A percentile compares a stretch with the other conserved stretches of the same genome.
phyloP scores from a whole-genome alignment of 2,113 vertebrate species.

The Grantiella picta region DNA sequence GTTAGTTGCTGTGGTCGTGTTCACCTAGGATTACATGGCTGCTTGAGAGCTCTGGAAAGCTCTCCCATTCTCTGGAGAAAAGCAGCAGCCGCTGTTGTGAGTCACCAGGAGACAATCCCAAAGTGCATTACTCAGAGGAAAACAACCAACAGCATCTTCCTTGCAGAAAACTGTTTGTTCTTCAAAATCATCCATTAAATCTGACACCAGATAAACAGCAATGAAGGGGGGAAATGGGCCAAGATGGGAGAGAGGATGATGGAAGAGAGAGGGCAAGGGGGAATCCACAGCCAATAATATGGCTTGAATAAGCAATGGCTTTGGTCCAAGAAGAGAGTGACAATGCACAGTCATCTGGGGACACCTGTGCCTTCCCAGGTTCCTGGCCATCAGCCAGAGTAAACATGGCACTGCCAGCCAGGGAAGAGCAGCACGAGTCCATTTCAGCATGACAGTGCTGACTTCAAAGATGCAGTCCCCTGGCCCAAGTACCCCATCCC shows the following conservation, averaged over 20 bases:
- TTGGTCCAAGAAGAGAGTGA: neutral
- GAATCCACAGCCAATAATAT: neutral
- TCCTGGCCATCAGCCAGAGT: fast-evolving
- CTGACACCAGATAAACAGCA: neutral
- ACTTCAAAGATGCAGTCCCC: neutral
- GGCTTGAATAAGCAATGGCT: neutral
- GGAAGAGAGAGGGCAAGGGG: neutral
- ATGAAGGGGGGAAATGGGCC: neutral
- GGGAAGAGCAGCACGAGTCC: neutral
- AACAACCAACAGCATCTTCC: neutral
- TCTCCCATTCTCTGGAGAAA: neutral
- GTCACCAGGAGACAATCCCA: neutral
- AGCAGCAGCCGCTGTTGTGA: neutral
- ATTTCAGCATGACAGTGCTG: neutral
- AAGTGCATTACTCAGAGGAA: neutral
- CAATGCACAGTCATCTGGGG: neutral
- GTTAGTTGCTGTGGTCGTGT: neutral
- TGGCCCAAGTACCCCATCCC: neutral
- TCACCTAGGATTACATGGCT: neutral
- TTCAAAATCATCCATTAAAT: neutral
- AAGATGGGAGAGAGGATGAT: neutral
- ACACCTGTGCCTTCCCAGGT: neutral
- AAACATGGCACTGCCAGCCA: neutral
- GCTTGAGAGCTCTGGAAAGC: neutral
- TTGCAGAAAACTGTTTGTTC: neutral